These are phyloP conservation scores for Scyliorhinus canicula DNA, from an alignment of 2,797 vertebrate species.

Conservation along the genomic window DNA sequence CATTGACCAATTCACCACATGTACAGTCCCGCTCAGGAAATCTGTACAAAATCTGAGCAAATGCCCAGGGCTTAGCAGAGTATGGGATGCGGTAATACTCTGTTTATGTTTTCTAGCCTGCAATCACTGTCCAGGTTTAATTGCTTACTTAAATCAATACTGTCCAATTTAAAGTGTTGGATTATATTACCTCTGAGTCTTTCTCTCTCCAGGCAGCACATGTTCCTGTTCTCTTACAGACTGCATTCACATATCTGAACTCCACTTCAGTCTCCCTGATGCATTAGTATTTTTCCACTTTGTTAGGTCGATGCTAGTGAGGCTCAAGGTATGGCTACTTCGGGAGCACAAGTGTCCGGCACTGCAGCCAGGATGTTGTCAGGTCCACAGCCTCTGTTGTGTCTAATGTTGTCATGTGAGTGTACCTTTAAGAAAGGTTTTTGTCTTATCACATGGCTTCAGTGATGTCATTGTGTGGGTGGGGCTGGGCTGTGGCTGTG, in stretches of 20 bases:
- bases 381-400: not conserved
- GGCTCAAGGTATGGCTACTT: too few relatives aligned
- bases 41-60: not conserved
- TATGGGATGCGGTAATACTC: not conserved
- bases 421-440: too few relatives aligned
- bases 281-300: not conserved
- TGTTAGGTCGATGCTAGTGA: not conserved
- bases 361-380: not conserved
- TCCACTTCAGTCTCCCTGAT: not conserved
- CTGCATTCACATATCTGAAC: not conserved
- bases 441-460: too few relatives aligned
- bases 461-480: too few relatives aligned
- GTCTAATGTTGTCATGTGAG: too few relatives aligned
- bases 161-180: not conserved
- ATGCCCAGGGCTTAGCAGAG: not conserved
- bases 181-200: not conserved
- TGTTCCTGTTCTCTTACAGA: not conserved
- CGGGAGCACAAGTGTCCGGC: not conserved
- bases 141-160: not conserved
- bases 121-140: not conserved
- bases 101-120: not conserved
- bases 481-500: too few relatives aligned
- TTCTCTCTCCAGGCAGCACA: not conserved
- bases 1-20: not conserved
- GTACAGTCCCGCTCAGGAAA: not conserved